Evolutionary conservation across 2,113 vertebrate species (phyloP), one percentile per base, ranked within the genome.

Genomic region (Proterorhinus semilunaris): DNA sequence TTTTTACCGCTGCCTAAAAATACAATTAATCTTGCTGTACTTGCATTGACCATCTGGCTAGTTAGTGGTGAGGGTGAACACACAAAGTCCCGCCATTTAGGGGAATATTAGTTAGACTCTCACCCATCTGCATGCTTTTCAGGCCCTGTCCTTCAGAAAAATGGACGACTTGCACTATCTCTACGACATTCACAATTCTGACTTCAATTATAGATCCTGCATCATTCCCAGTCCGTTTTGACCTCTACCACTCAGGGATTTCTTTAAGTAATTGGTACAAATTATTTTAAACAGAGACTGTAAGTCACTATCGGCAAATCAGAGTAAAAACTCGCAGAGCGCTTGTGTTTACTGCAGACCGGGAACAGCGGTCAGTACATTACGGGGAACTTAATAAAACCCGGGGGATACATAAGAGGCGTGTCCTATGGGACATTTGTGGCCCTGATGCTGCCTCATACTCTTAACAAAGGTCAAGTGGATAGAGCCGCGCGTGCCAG

Each of bases 31-130:
- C 62, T 57, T 49, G 65, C 49, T 70, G 54, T 53, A 65, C 64
- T 79, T 62, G 59, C 47, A 69, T 10, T 71, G 64, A 66, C 80
- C 80, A 84, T 85, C 82, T 87, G 62, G 62, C 8, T 27, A 42
- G 36, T 45, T 54, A 76, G 72, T 58, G 66, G 46, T 11, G 36
- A 43, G 17, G n/a, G 58, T 17, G 36, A 4, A 16, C 53, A 62
- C 57, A 72, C 52, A 61, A 69, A 75, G 21, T 36, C 54, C 62
- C 59, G 50, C 12, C 13, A 69, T 68, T 74, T 66, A 2, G 49
- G 55, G 83, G 69, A 78, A 63, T 72, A 68, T 70, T 45, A 61
- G 71, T 61, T 68, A 68, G 46, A 44, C 58, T 64, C 42, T 62
- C 11, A 21, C 43, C 78, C 76, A 78, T 81, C 83, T 83, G 83